These are phyloP conservation scores for Drosophila mayaguana DNA, from an alignment of 2,888 invertebrate genomes.

Conservation along the genomic window DNA sequence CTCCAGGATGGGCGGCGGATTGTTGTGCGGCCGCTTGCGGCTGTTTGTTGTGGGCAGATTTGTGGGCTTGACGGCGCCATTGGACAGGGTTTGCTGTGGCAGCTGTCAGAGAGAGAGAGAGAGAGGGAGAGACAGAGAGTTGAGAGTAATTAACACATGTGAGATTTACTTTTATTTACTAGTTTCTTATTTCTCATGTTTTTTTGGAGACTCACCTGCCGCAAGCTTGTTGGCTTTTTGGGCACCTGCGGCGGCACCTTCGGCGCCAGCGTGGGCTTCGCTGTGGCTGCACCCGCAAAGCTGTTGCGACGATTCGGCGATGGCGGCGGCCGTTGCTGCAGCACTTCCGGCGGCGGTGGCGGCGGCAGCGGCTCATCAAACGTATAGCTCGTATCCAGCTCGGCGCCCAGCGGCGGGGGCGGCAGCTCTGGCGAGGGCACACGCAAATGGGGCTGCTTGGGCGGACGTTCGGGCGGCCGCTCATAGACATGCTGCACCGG, in stretches of 20 bases:
- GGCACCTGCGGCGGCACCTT: slow-evolving; percentile 84
- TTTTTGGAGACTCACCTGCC: slow-evolving; percentile 72
- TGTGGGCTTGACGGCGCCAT: slow-evolving; percentile 67
- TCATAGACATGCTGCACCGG: slow-evolving; percentile 24
- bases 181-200: too few species aligned
- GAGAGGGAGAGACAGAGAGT: background rate
- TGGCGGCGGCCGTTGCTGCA: slow-evolving; percentile 79
- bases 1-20: slow-evolving; percentile 82
- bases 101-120: slow-evolving; percentile 14
- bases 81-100: slow-evolving; percentile 63
- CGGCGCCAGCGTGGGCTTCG: slow-evolving; percentile 71
- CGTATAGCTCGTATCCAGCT: slow-evolving; percentile 77
- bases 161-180: too few species aligned
- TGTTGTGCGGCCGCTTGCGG: slow-evolving; percentile 84
- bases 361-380: slow-evolving; percentile 85
- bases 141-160: background rate
- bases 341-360: slow-evolving; percentile 85
- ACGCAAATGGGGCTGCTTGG: slow-evolving; percentile 89
- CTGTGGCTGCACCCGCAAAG: slow-evolving; percentile 84
- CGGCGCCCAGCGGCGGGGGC: slow-evolving; percentile 83
- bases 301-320: slow-evolving; percentile 85
- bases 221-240: slow-evolving; percentile 82
- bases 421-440: slow-evolving; percentile 85
- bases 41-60: slow-evolving; percentile 65
- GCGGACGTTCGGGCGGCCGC: slow-evolving; percentile 89